Evolutionary conservation across 2,888 invertebrate species (phyloP).

Genomic region (Trichacis sp.): DNA sequence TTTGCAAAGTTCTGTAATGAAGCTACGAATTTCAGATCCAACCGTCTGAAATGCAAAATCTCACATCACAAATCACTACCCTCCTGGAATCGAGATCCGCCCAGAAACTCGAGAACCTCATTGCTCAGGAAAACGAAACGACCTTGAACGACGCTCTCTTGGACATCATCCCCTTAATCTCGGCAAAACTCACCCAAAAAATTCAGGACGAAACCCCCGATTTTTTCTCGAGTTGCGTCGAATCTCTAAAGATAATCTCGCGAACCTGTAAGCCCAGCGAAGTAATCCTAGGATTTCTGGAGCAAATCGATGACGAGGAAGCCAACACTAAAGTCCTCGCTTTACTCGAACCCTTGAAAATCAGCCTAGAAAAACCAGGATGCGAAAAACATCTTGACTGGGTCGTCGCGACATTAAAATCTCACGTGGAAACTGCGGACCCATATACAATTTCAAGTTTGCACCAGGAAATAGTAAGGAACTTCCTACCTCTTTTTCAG

Average conservation of each 20-base stretch:
- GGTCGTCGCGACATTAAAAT: slow-evolving; percentile 34
- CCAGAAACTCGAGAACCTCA: not conserved
- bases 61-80: too few species aligned
- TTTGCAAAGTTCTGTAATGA: too few species aligned
- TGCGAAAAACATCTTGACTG: slow-evolving; percentile 7
- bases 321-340: slow-evolving; percentile 25
- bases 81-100: not conserved
- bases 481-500: not conserved
- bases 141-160: slow-evolving; percentile 9
- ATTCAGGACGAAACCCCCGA: slow-evolving; percentile 3
- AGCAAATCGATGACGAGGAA: slow-evolving; percentile 34
- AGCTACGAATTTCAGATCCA: not conserved
- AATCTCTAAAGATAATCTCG: slow-evolving; percentile 12
- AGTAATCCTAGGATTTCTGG: slow-evolving; percentile 31
- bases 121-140: not conserved
- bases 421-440: slow-evolving; percentile 15
- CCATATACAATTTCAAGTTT: slow-evolving; percentile 9
- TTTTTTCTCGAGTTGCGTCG: slow-evolving; percentile 22
- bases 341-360: slow-evolving; percentile 20
- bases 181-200: slow-evolving; percentile 17
- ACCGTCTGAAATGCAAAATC: too few species aligned
- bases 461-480: slow-evolving; percentile 1
- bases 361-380: not conserved
- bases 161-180: slow-evolving; percentile 12
- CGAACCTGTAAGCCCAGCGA: slow-evolving; percentile 27